These are phyloP conservation scores for Chlorospingus semifuscus DNA, from an alignment of 2,797 vertebrate species.

Conservation along the genomic window DNA sequence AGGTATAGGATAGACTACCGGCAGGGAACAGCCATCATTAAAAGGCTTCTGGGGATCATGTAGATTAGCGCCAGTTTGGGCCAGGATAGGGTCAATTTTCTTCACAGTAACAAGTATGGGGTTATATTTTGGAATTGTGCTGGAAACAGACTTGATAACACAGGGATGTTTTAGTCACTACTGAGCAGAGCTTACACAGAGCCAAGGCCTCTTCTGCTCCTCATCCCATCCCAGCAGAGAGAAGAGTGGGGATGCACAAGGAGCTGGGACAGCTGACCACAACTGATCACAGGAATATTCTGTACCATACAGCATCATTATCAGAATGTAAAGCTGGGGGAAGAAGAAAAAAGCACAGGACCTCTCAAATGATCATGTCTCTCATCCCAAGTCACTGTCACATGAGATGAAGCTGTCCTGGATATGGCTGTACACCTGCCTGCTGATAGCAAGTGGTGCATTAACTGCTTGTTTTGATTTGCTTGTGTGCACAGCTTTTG, in stretches of 20 bases:
- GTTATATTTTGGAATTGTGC: background rate
- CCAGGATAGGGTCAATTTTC: background rate
- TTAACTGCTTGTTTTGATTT: background rate
- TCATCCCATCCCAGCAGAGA: accelerated
- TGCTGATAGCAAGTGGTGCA: background rate
- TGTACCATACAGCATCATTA: background rate
- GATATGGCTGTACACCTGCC: background rate
- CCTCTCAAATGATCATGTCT: accelerated
- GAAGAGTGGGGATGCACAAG: background rate
- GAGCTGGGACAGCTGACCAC: background rate
- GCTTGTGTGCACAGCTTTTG: background rate
- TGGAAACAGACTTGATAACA: background rate
- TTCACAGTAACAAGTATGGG: background rate
- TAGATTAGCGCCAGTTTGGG: background rate
- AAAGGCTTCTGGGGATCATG: background rate
- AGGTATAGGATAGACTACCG: background rate
- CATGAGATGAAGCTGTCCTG: accelerated
- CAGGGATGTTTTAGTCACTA: background rate
- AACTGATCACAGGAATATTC: background rate
- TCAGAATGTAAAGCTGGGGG: background rate
- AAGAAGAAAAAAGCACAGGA: background rate
- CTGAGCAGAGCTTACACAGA: background rate
- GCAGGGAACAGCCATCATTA: background rate
- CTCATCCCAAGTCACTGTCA: background rate
- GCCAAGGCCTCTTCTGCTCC: accelerated